These are phyloP conservation scores for Glandiceps talaboti DNA, from an alignment of 53 echinoderm and acorn worm species.

Conservation along the genomic window DNA sequence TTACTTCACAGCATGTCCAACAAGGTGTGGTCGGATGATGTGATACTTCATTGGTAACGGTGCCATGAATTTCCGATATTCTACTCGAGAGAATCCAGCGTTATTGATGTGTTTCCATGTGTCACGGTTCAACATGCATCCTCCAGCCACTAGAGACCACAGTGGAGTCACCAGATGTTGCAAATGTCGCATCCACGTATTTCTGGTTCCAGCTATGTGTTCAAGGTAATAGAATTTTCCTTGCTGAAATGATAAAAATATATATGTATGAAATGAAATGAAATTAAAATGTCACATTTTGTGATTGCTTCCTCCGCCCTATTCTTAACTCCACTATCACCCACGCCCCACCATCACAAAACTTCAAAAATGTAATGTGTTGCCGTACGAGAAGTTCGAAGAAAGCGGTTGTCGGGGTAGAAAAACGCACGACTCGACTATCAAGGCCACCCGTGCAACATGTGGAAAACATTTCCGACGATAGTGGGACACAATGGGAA, in stretches of 20 bases:
- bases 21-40: conserved; percentile 19
- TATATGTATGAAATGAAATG: no score
- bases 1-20: conserved; percentile 32
- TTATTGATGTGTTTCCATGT: conserved; percentile 24
- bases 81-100: conserved; percentile 44
- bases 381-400: no score
- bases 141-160: conserved; percentile 10
- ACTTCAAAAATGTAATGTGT: no score
- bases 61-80: conserved; percentile 19
- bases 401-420: no score
- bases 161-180: conserved; percentile 34
- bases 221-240: conserved; percentile 64
- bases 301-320: no score
- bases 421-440: no score
- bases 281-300: no score
- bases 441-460: no score
- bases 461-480: no score
- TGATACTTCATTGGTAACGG: neutral
- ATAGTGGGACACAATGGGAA: no score
- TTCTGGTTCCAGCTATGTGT: conserved; percentile 24
- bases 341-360: no score
- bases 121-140: conserved; percentile 24
- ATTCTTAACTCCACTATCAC: no score
- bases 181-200: conserved; percentile 21
- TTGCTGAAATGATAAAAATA: conserved; percentile 28